Base-by-base conservation (phyloP, 2,888 invertebrate species). In the Morpho deidamia region DNA sequence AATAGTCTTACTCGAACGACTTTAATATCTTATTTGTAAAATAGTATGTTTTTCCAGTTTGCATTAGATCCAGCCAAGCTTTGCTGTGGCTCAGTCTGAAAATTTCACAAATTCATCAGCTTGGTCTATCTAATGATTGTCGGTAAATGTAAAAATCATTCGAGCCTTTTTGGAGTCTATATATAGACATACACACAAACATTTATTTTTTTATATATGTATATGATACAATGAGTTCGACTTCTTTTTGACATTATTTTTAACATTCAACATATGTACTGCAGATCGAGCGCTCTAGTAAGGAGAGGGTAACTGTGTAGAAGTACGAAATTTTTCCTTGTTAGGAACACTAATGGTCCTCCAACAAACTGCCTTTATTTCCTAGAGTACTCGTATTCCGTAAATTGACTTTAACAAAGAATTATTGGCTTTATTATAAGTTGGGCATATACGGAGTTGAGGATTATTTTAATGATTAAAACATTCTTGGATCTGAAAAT, bases 361-460 rank as follows among this genome's bases (percentile, higher is more conserved):
- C 56, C 49, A 56, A 42, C 43, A 50, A 56, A 62, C 59, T 58
- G 58, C 57, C 49, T 65, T 63, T 59, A 63, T 64, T 65, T 62
- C 59, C 61, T 54, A 61, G 58, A 52, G 45, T 53, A 62, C 59
- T 60, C 59, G 55, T 61, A 58, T 59, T 62, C 55, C 52, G 58
- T 51, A 55, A 50, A 57, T 62, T 59, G 60, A 58, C 50, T 54
- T 60, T 44, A 53, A 44, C 51, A 46, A 52, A 51, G 45, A 43
- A 54, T 53, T 51, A 49, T 44, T 44, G 49, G 51, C 41, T 49
- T 41, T 50, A 32, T 60, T 42, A 33, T 44, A 35, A 32, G 37
- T 37, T n/a, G 37, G n/a, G 37, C n/a, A 37, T n/a, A 37, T 37
- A 37, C 8, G n/a, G n/a, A n/a, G 37, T 37, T 10, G 9, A 37